Evolutionary conservation across 2,113 vertebrate species (phyloP), one percentile per base, ranked within the genome.

Genomic region (Chinchilla lanigera): DNA sequence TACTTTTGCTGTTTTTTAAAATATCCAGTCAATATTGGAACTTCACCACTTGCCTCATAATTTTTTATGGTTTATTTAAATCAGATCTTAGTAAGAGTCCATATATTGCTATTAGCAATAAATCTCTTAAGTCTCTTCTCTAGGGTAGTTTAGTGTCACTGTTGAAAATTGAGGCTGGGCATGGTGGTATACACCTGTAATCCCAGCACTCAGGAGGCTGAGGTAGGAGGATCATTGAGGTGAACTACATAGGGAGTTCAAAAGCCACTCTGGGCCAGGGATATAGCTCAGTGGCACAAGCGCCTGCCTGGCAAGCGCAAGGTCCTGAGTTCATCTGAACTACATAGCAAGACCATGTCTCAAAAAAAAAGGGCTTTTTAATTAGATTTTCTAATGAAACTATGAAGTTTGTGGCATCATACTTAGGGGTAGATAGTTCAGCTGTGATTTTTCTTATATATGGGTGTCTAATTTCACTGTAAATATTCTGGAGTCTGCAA

Each of bases 71-170:
- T 54, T 77, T 89, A 35, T 96, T 78, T 33, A 12, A 85, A 50
- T 86, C 61, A n/a, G n/a, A 81, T 86, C 19, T 83, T 80, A 28
- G 12, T 86, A 80, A 44, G 33, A 90, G 8, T 86, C 38, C 19
- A 73, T 81, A 47, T 44, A 47, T 93, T 86, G 19, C 30, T 38
- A 13, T 90, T 90, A 61, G 24, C 81, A 2, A 58, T 77, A 52
- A 54, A 50, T 63, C 8, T 86, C 60, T 75, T 71, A 63, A 28
- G 35, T 83, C 30, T 69, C 38, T 63, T 86, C 63, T 65, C n/a
- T 65, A 65, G 28, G 24, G n/a, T 93, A 90, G 8, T 71, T 85
- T 96, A 77, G 65, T 96, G 97, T 97, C 85, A 78, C 82, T 77
- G 71, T 87, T 82, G 54, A 44, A 96, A 97, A 80, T 71, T 22